A percentile compares a stretch with the other conserved stretches of the same genome.
phyloP scores from a whole-genome alignment of 1,140 invertebrate species.

The Trachelipus rathkii region DNA sequence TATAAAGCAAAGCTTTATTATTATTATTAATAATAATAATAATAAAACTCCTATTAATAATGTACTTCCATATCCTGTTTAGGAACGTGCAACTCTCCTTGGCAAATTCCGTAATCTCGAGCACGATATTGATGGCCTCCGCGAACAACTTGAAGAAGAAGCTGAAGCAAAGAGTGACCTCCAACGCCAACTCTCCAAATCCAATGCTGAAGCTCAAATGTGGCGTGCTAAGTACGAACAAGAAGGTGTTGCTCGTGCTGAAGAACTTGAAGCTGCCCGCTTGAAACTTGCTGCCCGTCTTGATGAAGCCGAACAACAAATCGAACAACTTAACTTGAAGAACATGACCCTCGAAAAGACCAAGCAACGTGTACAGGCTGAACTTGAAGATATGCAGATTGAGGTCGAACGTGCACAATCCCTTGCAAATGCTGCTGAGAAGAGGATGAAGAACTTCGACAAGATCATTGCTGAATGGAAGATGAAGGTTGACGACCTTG shows the following conservation, averaged over 20 bases:
- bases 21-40: too few relatives aligned
- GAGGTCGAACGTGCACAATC: slow-evolving; percentile 96
- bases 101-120: slow-evolving; percentile 96
- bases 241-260: slow-evolving; percentile 66
- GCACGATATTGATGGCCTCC: slow-evolving; percentile 93
- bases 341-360: slow-evolving; percentile 80
- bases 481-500: slow-evolving; percentile 95
- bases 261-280: slow-evolving; percentile 92
- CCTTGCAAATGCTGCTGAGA: slow-evolving; percentile 93
- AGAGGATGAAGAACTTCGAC: slow-evolving; percentile 95
- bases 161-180: slow-evolving; percentile 58
- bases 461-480: slow-evolving; percentile 99
- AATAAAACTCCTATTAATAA: too few relatives aligned
- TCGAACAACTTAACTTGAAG: slow-evolving; percentile 95
- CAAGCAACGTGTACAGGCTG: slow-evolving; percentile 90
- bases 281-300: slow-evolving; percentile 93
- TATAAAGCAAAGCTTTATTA: too few relatives aligned
- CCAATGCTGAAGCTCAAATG: slow-evolving; percentile 72
- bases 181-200: slow-evolving; percentile 80
- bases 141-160: slow-evolving; percentile 97
- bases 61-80: too few relatives aligned
- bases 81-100: slow-evolving; percentile 82
- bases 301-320: slow-evolving; percentile 67
- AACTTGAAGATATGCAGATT: slow-evolving; percentile 96
- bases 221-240: slow-evolving; percentile 65